These are phyloP conservation scores for Tyrophagus putrescentiae DNA, from an alignment of 1,140 invertebrate genomes.

Conservation along the genomic window DNA sequence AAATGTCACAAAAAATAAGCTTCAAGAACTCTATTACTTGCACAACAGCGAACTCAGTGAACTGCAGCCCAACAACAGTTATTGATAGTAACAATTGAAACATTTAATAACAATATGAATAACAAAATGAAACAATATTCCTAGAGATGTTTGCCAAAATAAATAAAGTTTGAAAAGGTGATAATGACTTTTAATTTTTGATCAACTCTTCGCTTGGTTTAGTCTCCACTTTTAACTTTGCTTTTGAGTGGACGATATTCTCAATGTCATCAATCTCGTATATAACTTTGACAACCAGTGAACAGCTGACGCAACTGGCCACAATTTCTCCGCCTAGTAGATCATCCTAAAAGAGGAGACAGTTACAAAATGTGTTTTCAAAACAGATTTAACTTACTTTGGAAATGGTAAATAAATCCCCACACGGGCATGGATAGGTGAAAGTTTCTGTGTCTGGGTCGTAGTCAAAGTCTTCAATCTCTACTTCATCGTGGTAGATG, in stretches of 20 bases:
- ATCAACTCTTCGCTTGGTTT: neutral
- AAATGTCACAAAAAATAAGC: neutral
- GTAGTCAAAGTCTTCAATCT: slow-evolving; percentile 99
- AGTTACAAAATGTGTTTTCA: slow-evolving; percentile 3
- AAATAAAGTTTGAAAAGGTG: neutral
- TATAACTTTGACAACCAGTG: slow-evolving; percentile 88
- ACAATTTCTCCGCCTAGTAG: slow-evolving; percentile 72
- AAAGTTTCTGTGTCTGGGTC: slow-evolving; percentile 91
- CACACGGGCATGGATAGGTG: slow-evolving; percentile 97
- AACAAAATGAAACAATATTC: neutral
- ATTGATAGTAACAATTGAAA: neutral
- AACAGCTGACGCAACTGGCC: slow-evolving; percentile 95
- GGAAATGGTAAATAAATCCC: slow-evolving; percentile 86
- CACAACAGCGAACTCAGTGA: neutral
- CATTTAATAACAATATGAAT: neutral
- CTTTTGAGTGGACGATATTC: slow-evolving; percentile 1
- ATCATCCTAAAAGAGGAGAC: slow-evolving; percentile 34
- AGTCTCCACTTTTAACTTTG: neutral
- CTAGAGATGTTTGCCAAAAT: no score
- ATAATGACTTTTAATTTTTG: no score
- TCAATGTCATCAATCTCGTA: slow-evolving; percentile 35
- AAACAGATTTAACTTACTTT: slow-evolving; percentile 48
- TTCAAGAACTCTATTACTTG: slow-evolving; percentile 1
- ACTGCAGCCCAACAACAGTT: neutral
- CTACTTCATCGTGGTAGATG: slow-evolving; percentile 94